Conservation (phyloP, 2,797 vertebrate genomes). For the Siniperca scherzeri region DNA sequence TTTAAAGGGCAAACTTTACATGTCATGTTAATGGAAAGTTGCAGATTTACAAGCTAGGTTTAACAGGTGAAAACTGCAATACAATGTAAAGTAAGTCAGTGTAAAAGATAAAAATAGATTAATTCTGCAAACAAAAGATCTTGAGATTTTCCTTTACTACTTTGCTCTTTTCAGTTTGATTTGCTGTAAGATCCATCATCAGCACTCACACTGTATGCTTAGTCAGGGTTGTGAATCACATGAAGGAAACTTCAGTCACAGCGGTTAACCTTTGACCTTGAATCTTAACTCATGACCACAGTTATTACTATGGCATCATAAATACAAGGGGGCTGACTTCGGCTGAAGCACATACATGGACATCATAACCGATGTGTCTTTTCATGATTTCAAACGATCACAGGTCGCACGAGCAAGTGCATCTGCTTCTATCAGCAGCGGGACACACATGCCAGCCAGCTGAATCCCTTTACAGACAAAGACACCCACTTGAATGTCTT, state of each 20-base stretch:
- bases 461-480: slow-evolving; percentile 31
- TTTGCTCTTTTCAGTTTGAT: not conserved
- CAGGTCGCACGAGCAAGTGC: not conserved
- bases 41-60: not conserved
- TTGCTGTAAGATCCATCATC: not conserved
- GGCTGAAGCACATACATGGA: not conserved
- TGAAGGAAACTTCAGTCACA: not conserved
- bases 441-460: not conserved
- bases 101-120: rapidly evolving
- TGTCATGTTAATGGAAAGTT: not conserved
- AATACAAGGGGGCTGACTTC: slow-evolving; percentile 13
- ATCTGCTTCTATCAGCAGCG: slow-evolving; percentile 1
- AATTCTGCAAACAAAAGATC: not conserved
- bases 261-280: slow-evolving; percentile 57
- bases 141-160: not conserved
- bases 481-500: slow-evolving; percentile 29
- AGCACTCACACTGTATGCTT: not conserved
- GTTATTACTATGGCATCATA: slow-evolving; percentile 1
- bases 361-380: not conserved
- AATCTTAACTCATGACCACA: slow-evolving; percentile 8
- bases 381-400: not conserved
- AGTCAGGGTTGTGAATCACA: slow-evolving; percentile 15
- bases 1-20: not conserved
- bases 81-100: too few species aligned
- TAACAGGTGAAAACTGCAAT: not conserved